phyloP scores from a whole-genome alignment of 2,113 vertebrate species.

The Chiloscyllium plagiosum region DNA sequence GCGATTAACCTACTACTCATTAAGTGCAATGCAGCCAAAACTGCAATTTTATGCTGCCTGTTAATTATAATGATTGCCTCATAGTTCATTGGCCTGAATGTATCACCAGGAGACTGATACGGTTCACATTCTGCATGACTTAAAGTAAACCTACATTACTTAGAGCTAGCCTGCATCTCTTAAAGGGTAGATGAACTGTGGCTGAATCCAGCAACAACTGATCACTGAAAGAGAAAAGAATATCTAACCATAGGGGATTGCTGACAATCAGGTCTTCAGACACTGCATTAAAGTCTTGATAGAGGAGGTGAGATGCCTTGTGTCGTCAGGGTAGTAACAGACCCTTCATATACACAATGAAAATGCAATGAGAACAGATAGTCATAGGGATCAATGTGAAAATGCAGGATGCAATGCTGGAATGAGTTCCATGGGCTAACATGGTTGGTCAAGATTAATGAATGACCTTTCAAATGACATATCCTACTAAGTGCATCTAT shows the following conservation, averaged over 20 bases:
- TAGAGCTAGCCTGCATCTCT: background rate
- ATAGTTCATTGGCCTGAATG: background rate
- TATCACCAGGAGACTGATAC: background rate
- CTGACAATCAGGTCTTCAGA: background rate
- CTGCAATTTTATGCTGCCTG: background rate
- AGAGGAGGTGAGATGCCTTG: background rate
- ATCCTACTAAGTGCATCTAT: background rate
- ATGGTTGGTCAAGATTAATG: background rate
- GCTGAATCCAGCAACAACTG: background rate
- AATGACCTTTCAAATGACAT: no score
- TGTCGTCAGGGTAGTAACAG: background rate
- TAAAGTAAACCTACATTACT: background rate
- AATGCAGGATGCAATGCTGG: no score
- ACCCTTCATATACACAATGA: background rate
- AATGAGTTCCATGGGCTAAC: background rate
- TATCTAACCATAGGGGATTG: background rate
- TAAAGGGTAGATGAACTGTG: background rate
- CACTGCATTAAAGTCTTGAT: background rate
- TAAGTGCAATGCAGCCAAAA: background rate
- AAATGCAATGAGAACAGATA: background rate
- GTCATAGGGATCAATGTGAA: background rate
- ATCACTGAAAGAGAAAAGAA: background rate
- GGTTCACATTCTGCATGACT: background rate
- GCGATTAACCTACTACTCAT: background rate
- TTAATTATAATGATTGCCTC: background rate